Evolutionary conservation across 2,888 invertebrate genomes (phyloP).

Genomic region (Rotaria sp.): DNA sequence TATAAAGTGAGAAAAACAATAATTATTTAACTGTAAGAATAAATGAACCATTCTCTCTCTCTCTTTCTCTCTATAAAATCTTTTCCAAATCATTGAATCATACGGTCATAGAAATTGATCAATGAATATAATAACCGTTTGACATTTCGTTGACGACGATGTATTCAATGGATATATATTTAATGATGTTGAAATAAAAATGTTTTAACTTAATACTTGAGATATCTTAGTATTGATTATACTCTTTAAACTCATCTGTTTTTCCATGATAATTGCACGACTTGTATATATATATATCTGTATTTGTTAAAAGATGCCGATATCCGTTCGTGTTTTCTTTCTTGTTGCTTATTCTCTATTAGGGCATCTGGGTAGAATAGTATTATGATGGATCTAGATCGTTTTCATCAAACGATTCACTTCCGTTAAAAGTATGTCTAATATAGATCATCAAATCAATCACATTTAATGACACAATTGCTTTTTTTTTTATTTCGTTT

Average conservation of each 20-base stretch:
- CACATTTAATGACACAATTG: too few relatives aligned
- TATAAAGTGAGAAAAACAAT: neutral
- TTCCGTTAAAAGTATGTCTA: neutral
- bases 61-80: neutral
- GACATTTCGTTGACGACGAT: neutral
- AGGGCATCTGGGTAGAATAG: neutral
- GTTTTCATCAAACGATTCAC: neutral
- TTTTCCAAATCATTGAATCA: constrained; percentile 7
- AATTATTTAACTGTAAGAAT: constrained; percentile 13
- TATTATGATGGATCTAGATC: neutral
- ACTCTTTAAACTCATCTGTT: neutral
- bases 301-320: neutral
- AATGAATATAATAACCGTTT: neutral
- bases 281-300: neutral
- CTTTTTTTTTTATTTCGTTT: neutral
- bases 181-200: neutral
- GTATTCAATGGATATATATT: neutral
- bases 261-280: neutral
- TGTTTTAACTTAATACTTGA: too few relatives aligned
- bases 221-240: neutral
- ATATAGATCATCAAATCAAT: neutral
- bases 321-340: neutral
- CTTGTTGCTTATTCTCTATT: neutral
- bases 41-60: constrained; percentile 21
- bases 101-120: neutral